phyloP scores from a whole-genome alignment of 2,888 invertebrate genomes.

The Tipula confusa region DNA sequence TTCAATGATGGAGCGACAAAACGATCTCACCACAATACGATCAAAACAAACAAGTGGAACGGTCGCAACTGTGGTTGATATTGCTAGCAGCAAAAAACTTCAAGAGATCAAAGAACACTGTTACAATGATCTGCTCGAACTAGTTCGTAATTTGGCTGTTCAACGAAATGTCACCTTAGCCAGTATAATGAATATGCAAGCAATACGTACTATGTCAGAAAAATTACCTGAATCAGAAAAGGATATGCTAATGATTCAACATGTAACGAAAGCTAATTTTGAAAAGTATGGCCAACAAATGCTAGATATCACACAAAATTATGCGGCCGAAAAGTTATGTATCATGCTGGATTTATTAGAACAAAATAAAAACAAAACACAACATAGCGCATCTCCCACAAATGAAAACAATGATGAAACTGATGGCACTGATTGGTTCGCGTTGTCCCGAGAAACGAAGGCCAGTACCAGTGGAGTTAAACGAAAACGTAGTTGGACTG shows the following conservation, averaged over 20 bases:
- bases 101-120: constrained; percentile 57
- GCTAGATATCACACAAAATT: constrained; percentile 70
- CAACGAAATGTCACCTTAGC: constrained; percentile 59
- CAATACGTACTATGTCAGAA: constrained; percentile 71
- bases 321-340: constrained; percentile 61
- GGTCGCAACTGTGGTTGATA: constrained; percentile 41
- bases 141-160: constrained; percentile 59
- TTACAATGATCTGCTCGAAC: constrained; percentile 62
- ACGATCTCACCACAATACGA: neutral
- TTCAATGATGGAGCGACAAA: constrained; percentile 49
- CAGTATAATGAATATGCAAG: constrained; percentile 63
- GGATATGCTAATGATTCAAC: constrained; percentile 86
- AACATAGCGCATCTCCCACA: neutral
- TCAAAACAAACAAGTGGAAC: constrained; percentile 30
- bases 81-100: constrained; percentile 47
- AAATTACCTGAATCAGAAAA: constrained; percentile 67
- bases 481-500: constrained; percentile 32
- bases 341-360: constrained; percentile 42
- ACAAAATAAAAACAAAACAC: neutral
- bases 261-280: constrained; percentile 82
- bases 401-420: neutral
- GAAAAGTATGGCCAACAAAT: constrained; percentile 77
- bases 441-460: neutral
- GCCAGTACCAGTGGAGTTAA: neutral
- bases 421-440: constrained; percentile 33